Evolutionary conservation across 2,797 vertebrate genomes (phyloP), one percentile per base, ranked within the genome.

Genomic region (Danionella dracula): DNA sequence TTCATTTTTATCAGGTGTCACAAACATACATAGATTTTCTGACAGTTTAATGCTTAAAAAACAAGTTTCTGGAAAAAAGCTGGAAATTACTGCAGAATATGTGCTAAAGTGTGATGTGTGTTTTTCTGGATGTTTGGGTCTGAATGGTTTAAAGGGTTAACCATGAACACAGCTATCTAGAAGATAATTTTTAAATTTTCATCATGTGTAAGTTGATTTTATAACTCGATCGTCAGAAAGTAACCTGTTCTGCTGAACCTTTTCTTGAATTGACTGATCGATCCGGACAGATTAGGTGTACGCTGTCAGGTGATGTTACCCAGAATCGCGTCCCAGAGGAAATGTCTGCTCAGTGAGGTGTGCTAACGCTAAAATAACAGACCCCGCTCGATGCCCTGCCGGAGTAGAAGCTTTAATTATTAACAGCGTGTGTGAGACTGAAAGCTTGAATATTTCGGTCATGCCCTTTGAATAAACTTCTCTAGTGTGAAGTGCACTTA

Each of bases 341-440:
- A 75, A 70, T 69, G 56, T 58, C 74, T 81, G 82, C 70, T 82
- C 81, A 84, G 83, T 85, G 81, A 81, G 56, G 76, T 75, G 84
- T 81, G 78, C 78, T 81, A 82, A 87, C 85, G 83, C 85, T 86
- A 85, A 81, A 82, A 85, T 86, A 86, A 86, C 86, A 82, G n/a
- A 81, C 76, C 32, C 73, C 72, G 68, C 38, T 53, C 58, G 63
- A 66, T 41, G 64, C 64, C 63, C 42, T 42, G 35, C 45, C 55
- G 65, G 69, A 79, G 81, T 74, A 31, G 73, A 50, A 48, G 57
- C 71, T 27, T 85, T 59, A 82, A 85, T 82, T 78, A 82, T 84
- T 86, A 79, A 84, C 75, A 19, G n/a, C n/a, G 20, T 61, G 37
- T 21, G 31, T 59, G 64, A 27, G 44, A 51, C 59, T 53, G 38